Conservation (phyloP, 2,888 invertebrate species). For the Eledona agricola region DNA sequence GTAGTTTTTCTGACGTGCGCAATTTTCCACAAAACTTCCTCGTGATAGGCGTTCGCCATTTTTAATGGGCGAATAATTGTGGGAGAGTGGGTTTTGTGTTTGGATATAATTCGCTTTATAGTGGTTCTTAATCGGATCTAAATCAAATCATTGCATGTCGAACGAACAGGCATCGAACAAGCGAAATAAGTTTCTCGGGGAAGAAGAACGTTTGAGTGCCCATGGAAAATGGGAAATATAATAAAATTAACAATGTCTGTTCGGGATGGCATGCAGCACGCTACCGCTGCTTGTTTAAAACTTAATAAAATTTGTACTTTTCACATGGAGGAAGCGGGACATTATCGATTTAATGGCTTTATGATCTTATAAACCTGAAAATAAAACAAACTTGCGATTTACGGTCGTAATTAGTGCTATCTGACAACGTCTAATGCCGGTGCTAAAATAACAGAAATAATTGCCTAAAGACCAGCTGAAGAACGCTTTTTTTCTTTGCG, state of each 20-base stretch:
- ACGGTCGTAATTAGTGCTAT: too few relatives aligned
- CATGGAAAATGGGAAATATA: slow-evolving; percentile 23
- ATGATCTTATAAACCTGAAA: slow-evolving; percentile 11
- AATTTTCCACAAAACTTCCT: too few relatives aligned
- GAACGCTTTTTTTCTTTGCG: too few relatives aligned
- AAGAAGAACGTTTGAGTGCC: slow-evolving; percentile 15
- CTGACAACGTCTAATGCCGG: too few relatives aligned
- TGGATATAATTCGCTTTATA: slow-evolving; percentile 8
- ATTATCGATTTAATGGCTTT: slow-evolving; percentile 27
- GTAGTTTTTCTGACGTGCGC: too few relatives aligned
- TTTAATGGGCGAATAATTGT: slow-evolving; percentile 32
- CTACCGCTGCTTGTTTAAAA: slow-evolving; percentile 31
- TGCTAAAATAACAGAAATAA: too few relatives aligned
- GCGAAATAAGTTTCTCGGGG: slow-evolving; percentile 18
- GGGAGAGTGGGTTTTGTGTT: slow-evolving; percentile 12
- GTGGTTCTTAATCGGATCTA: slow-evolving; percentile 27
- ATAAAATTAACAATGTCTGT: slow-evolving; percentile 34
- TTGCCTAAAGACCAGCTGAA: too few relatives aligned
- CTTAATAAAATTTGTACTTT: slow-evolving; percentile 35
- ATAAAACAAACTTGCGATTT: too few relatives aligned
- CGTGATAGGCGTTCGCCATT: slow-evolving; percentile 17
- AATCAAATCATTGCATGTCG: slow-evolving; percentile 29
- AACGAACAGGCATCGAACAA: slow-evolving; percentile 13
- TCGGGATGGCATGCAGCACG: slow-evolving; percentile 29
- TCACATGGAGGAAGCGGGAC: slow-evolving; percentile 16